Evolutionary conservation across 2,797 vertebrate species (phyloP), one percentile per base, ranked within the genome.

Genomic region (Notoglanidium macrostoma): DNA sequence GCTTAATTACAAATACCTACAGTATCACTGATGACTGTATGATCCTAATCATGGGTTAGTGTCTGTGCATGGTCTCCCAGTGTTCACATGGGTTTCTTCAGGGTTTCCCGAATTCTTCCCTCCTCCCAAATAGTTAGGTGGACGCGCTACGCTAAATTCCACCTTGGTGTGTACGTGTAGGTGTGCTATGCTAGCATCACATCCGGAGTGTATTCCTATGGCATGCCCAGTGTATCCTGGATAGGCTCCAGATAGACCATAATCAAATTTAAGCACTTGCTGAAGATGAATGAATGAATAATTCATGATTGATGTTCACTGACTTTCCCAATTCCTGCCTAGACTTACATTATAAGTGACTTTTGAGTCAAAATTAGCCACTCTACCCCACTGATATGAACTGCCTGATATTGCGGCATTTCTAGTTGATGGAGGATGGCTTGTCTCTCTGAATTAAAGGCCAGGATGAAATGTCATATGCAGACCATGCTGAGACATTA

Each of bases 401-500:
- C 19, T 1, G 8, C 32, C 17, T 68, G 49, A 77, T 76, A 85
- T 68, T 68, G 14, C 40, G 76, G 46, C 29, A 79, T 54, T 67
- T 68, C 23, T 35, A 46, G 15, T 6, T 90, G 92, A 12, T 59
- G 59, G 78, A 51, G 74, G 55, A 67, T 70, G 74, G 23, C 29
- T 46, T 65, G 67, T 76, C 74, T 68, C 21, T 80, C 29, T 55
- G 35, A 85, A 76, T 67, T 73, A 80, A 88, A 88, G 87, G 83
- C 84, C 83, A 85, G 55, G 67, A 63, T 81, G 81, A 85, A 85
- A 85, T 84, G 83, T 88, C 87, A 81, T n/a, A 19, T 40, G n/a
- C 55, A n/a, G 67, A 67, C 19, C 32, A 44, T 46, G 82, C 82
- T 84, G 80, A 51, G 83, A 88, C 54, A 32, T 44, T 54, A 74